These are phyloP conservation scores for Chondrosia reniformis DNA, from an alignment of 37 sponge, comb jelly and placozoan genomes.

Conservation along the genomic window DNA sequence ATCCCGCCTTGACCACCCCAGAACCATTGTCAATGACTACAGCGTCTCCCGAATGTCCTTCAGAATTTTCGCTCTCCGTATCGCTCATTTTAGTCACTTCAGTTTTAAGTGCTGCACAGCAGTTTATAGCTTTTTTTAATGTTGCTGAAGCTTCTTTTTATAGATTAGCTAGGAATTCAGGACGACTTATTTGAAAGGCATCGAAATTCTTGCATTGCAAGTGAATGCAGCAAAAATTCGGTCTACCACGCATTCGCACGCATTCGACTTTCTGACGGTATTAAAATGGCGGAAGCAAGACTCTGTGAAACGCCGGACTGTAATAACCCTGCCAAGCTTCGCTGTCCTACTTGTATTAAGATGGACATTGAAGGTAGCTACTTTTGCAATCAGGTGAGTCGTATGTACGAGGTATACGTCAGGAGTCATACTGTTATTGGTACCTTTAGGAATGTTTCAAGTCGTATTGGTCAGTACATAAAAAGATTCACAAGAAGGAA, in stretches of 20 bases:
- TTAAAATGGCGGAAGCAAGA: constrained; percentile 19
- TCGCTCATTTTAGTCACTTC: no score
- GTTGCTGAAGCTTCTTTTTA: no score
- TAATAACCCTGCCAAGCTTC: constrained; percentile 68
- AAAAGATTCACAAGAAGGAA: constrained; percentile 61
- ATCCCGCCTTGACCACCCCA: constrained; percentile 48
- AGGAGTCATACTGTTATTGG: no score
- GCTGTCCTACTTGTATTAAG: constrained; percentile 91
- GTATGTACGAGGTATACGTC: neutral
- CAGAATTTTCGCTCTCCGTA: no score
- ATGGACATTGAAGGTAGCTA: constrained; percentile 67
- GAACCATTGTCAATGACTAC: constrained; percentile 40
- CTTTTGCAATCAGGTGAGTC: constrained; percentile 87
- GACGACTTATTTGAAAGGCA: no score
- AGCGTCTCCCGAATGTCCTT: no score
- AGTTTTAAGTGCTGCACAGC: no score
- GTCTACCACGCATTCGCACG: no score
- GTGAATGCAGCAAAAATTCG: no score
- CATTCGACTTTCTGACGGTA: neutral
- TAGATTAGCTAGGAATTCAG: no score
- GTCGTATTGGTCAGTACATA: constrained; percentile 77
- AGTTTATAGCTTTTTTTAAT: no score
- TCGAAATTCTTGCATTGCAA: no score
- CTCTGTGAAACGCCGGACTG: constrained; percentile 66
- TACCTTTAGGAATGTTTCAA: constrained; percentile 85